Evolutionary conservation across 2,888 invertebrate genomes (phyloP).

Genomic region (Sialis fuliginosa): DNA sequence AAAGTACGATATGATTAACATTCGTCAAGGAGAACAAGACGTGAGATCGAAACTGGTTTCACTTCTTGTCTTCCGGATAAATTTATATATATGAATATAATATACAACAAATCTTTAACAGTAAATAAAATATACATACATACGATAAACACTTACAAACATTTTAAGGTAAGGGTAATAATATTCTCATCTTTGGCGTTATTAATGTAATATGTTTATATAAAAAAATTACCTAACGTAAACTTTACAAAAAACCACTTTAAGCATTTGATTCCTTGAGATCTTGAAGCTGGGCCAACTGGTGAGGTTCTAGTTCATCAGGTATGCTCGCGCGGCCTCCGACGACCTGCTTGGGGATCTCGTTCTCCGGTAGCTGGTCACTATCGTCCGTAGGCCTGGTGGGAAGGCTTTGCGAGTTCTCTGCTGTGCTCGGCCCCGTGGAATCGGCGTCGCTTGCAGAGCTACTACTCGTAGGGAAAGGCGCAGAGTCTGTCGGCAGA

Average conservation of each 20-base stretch:
- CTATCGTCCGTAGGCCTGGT: slow-evolving; percentile 21
- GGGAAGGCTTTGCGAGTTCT: slow-evolving; percentile 38
- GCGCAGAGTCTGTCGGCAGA: slow-evolving; percentile 37
- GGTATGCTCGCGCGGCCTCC: slow-evolving; percentile 72
- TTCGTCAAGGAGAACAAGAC: too few species aligned
- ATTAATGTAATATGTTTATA: too few species aligned
- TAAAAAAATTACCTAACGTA: too few species aligned
- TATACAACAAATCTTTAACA: too few species aligned
- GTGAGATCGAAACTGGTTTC: too few species aligned
- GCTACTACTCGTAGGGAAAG: slow-evolving; percentile 42
- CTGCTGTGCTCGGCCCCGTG: slow-evolving; percentile 41
- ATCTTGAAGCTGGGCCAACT: slow-evolving; percentile 71
- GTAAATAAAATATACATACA: too few species aligned
- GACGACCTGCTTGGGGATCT: slow-evolving; percentile 49
- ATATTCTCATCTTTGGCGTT: too few species aligned
- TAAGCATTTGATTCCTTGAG: slow-evolving; percentile 86
- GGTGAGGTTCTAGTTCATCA: slow-evolving; percentile 76
- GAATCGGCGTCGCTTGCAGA: slow-evolving; percentile 48
- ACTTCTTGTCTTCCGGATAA: too few species aligned
- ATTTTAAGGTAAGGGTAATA: too few species aligned
- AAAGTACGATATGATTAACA: too few species aligned
- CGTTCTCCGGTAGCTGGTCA: slow-evolving; percentile 25
- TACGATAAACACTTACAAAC: too few species aligned
- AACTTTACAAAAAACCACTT: slow-evolving; percentile 8
- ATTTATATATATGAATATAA: too few species aligned